Conservation (phyloP, 2,888 invertebrate genomes). For the Volucella zonaria region DNA sequence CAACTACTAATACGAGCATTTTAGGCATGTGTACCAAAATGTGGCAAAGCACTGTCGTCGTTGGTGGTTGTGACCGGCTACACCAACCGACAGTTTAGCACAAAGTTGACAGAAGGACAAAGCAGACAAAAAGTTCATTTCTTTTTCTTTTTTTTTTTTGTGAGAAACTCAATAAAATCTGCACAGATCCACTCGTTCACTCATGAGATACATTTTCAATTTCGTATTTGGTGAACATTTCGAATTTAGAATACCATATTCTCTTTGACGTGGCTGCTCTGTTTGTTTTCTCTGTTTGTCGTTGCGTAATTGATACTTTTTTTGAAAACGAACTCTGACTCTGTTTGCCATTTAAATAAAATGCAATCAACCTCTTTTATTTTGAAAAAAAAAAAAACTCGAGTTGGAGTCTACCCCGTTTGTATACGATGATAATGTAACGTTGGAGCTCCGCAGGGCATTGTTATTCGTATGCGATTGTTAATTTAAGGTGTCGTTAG, state of each 20-base stretch:
- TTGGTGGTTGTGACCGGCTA: too few species aligned
- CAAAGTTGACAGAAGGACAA: constrained; percentile 51
- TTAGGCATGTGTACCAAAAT: not conserved
- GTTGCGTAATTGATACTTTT: constrained; percentile 4
- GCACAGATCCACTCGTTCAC: too few species aligned
- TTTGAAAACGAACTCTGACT: constrained; percentile 10
- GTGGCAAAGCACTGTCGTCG: constrained; percentile 8
- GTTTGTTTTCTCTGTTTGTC: constrained; percentile 17
- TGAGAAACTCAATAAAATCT: too few species aligned
- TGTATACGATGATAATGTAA: not conserved
- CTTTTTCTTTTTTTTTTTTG: not conserved
- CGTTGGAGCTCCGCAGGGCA: not conserved
- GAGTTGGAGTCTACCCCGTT: not conserved
- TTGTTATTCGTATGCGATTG: constrained; percentile 23
- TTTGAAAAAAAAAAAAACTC: too few species aligned
- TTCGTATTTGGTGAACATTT: constrained; percentile 35
- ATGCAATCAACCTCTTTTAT: not conserved
- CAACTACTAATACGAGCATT: not conserved
- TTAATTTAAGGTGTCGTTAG: constrained; percentile 28
- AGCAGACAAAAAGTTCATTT: constrained; percentile 30
- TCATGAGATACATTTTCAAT: not conserved
- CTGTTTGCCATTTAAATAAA: constrained; percentile 18
- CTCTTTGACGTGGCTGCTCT: constrained; percentile 35
- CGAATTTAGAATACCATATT: constrained; percentile 23
- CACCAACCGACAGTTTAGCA: constrained; percentile 22